phyloP scores from a whole-genome alignment of 2,113 vertebrate species.

The Heloderma charlesbogerti region DNA sequence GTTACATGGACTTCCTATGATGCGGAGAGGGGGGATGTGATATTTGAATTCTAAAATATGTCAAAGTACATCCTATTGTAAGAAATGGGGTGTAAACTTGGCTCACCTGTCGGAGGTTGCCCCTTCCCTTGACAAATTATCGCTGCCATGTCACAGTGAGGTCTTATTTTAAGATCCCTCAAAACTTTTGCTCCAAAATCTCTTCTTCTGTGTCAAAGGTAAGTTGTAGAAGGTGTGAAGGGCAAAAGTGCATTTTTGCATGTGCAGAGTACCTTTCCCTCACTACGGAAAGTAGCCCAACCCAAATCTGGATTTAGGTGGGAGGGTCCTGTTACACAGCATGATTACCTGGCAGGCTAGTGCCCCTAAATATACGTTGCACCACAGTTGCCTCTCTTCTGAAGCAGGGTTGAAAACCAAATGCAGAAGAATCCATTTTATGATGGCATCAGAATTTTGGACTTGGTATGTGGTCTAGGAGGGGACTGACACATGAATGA shows the following conservation, averaged over 20 bases:
- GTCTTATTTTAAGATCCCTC: background rate
- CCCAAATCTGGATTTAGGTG: background rate
- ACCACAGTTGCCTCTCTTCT: background rate
- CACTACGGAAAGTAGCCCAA: background rate
- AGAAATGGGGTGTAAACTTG: background rate
- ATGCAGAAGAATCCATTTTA: background rate
- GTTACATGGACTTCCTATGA: background rate
- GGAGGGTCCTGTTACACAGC: background rate
- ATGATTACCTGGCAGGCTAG: background rate
- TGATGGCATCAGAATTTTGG: background rate
- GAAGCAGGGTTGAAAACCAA: background rate
- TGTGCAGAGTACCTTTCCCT: background rate
- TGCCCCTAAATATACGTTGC: too few species aligned
- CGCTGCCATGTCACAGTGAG: background rate
- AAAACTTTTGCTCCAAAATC: background rate
- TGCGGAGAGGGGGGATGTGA: background rate
- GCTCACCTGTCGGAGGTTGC: background rate
- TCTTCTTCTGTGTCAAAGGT: background rate
- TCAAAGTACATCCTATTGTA: background rate
- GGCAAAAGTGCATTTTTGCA: background rate
- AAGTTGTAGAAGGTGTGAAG: background rate
- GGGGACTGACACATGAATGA: background rate
- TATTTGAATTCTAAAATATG: background rate
- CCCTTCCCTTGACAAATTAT: background rate
- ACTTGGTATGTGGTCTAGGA: background rate